Evolutionary conservation across 2,888 invertebrate genomes (phyloP), one percentile per base, ranked within the genome.

Genomic region (Calliopum simillimum): DNA sequence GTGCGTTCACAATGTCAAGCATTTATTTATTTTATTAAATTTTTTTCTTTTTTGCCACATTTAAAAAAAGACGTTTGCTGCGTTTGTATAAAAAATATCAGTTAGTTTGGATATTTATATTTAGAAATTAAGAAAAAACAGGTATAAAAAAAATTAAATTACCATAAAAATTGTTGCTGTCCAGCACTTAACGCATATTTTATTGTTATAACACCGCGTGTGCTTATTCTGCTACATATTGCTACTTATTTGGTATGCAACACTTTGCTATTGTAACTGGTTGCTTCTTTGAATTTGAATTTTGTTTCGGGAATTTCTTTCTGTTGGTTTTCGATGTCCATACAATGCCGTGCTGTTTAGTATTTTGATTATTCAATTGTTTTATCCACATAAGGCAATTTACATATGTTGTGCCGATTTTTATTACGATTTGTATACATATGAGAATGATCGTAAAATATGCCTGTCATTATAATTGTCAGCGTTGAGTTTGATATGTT

Each of bases 281-380:
- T 33, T 33, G 64, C 19, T 53, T 23, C 41, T 51, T 33, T 46
- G 5, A 4, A 21, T 13, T n/a, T 21, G 51, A n/a, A n/a, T n/a
- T n/a, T 16, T 41, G 4, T 25, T 16, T n/a, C 6, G 16, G 49
- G 49, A 49, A 49, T 44, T 21, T 19, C 13, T 53, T 73, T 75
- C 74, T 73, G 72, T 75, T 76, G 71, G 72, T 51, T 72, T 76
- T 77, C 76, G 76, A 76, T 74, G 76, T 77, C 76, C 77, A 75
- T 66, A 71, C 70, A 71, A 74, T 76, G 75, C 76, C 72, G 76
- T 49, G 41, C 21, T 33, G 33, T 66, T 59, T 41, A 67, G 67
- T 59, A 49, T 33, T 67, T 67, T 49, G 67, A 67, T 59, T 59
- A 67, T 67, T 58, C 67, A 67, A 58, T 66, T 66, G 66, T 33